Base-by-base conservation (phyloP, 2,797 vertebrate species). In the Danio albolineatus region DNA sequence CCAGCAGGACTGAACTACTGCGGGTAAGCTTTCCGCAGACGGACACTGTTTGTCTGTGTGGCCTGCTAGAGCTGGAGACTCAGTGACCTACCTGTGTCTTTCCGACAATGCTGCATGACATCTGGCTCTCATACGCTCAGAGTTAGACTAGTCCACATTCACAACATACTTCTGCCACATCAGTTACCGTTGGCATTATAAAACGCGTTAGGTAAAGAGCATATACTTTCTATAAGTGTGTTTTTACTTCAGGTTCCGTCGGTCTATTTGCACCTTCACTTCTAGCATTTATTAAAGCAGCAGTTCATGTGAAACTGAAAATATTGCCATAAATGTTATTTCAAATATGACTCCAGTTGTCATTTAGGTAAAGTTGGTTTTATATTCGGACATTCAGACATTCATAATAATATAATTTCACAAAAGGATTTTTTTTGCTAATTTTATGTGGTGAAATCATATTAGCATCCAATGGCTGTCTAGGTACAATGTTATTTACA, bases 41-140 rank as follows among this genome's bases (percentile, higher is more conserved):
- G 84, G 86, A 90, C 85, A n/a, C 21, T 64, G 64, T 60, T 44
- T 53, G 65, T 65, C 39, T 38, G 82, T 60, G 74, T 57, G 93
- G 92, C 92, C 93, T 94, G 82, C 72, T 86, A 49, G 78, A 80
- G 62, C 38, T 54, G 84, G 60, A 79, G 49, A 48, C 51, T 64
- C 88, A 64, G 84, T 93, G 93, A 94, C 93, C 93, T 94, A 93
- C 88, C 87, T 87, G 91, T 88, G 92, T 72, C 90, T 92, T 92
- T 93, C 13, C 91, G 91, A 84, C 13, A 10, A 61, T 28, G 28
- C 28, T 46, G 62, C 74, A 56, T 38, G 51, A 66, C 36, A 54
- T 17, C 9, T 51, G 48, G 8, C 19, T 21, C 6, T 17, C 17
- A 10, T 9, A 65, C 28, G 28, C 13, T 54, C 10, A 46, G 0